Percentiles rank a stretch among this genome's conserved stretches.
Evolutionary conservation across 1,140 invertebrate species (phyloP).

Genomic region (Euborellia annulipes): DNA sequence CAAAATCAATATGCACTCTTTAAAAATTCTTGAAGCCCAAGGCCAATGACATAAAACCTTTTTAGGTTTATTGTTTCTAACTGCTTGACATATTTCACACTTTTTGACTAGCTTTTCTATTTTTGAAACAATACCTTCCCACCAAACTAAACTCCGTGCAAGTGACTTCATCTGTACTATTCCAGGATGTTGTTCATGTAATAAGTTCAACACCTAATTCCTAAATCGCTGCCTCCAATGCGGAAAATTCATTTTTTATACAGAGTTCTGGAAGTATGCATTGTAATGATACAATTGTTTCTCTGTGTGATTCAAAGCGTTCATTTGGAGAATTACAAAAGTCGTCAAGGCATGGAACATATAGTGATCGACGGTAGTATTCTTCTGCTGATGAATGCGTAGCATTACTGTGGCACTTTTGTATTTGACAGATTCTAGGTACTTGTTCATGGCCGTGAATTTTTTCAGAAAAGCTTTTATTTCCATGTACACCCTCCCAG

Average conservation of each 20-base stretch:
- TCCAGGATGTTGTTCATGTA: background rate
- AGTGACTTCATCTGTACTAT: slow-evolving; percentile 12
- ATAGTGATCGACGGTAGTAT: slow-evolving; percentile 2
- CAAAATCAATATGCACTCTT: slow-evolving; percentile 16
- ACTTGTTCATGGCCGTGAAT: background rate
- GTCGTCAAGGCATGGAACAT: slow-evolving; percentile 1
- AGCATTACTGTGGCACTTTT: background rate
- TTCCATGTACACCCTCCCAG: background rate
- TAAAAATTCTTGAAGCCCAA: slow-evolving; percentile 12
- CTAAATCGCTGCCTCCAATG: background rate
- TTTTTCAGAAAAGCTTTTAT: background rate
- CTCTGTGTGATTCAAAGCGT: background rate
- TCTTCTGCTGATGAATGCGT: background rate
- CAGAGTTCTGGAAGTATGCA: slow-evolving; percentile 1
- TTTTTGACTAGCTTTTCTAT: slow-evolving; percentile 5
- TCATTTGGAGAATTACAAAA: background rate
- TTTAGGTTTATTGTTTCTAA: background rate
- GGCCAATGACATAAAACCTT: background rate
- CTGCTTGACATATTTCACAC: slow-evolving; percentile 1
- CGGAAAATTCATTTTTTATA: background rate
- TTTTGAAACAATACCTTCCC: slow-evolving; percentile 9
- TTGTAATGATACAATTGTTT: background rate
- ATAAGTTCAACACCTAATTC: background rate
- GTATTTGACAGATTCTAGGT: slow-evolving; percentile 3
- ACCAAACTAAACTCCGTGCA: slow-evolving; percentile 10